Evolutionary conservation across 2,113 vertebrate species (phyloP), one percentile per base, ranked within the genome.

Genomic region (Empidonax traillii): DNA sequence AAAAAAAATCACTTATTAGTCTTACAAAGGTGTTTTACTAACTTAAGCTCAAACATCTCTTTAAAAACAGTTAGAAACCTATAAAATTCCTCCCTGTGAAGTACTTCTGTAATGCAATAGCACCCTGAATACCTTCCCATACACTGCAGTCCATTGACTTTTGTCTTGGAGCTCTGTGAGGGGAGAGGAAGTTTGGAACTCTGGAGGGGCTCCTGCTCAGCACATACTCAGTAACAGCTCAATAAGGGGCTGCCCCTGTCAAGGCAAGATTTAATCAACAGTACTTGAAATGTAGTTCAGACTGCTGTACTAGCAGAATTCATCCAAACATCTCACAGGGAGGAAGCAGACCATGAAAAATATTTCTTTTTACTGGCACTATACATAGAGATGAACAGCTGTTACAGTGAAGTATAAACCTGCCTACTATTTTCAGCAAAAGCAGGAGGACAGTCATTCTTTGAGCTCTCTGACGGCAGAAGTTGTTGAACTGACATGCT

Each of bases 291-390:
- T 12, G 33, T 25, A 55, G 69, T 43, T 67, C 35, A 61, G 71
- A 80, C 81, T 92, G 83, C 76, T 81, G 51, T 37, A 62, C 88
- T 90, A 86, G 94, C 85, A 93, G 90, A 95, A 95, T 88, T 92
- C 68, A 89, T 53, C 68, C 43, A 90, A 91, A 75, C 89, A 85
- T 82, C 71, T 79, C 93, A 35, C 27, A 72, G 61, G 44, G 73
- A 93, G 47, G 75, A 93, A 85, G 81, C 65, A 80, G 72, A 97
- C 67, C 87, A 85, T 80, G 83, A 95, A 85, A 96, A 96, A 94
- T 85, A 87, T 62, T 96, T 96, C 91, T 95, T 96, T 96, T 92
- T 73, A 66, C 88, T 91, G 80, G 83, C 90, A 73, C 88, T 94
- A 58, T 8, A 88, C 90, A 89, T 6, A 87, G 93, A 74, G 83